phyloP scores from a whole-genome alignment of 2,113 vertebrate genomes.

The Steatornis caripensis region DNA sequence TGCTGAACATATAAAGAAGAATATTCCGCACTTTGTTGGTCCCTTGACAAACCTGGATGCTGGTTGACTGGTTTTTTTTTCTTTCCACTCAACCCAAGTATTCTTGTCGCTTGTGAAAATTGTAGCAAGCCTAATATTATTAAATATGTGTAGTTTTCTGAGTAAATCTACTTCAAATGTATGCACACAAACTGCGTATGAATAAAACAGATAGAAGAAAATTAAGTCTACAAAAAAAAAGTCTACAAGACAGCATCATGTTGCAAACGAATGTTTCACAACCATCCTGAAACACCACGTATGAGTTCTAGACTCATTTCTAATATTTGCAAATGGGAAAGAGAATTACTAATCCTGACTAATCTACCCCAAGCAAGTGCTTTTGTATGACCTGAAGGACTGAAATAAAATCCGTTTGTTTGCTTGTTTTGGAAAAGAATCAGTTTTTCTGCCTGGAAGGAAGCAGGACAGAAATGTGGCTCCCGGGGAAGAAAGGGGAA shows the following conservation, averaged over 20 bases:
- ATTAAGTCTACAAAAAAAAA: too few relatives aligned
- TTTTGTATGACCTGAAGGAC: neutral
- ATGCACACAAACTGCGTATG: neutral
- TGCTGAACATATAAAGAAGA: neutral
- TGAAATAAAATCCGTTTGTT: neutral
- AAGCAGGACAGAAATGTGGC: neutral
- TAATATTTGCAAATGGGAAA: neutral
- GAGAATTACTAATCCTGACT: neutral
- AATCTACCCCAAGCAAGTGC: neutral
- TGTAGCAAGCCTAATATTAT: neutral
- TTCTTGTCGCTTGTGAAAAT: neutral
- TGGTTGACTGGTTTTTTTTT: neutral
- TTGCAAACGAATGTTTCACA: neutral
- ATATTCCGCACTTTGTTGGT: neutral
- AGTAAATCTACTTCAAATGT: neutral
- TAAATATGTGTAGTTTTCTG: neutral
- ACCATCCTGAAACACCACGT: neutral
- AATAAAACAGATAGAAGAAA: neutral
- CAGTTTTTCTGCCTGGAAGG: neutral
- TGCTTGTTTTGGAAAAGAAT: conserved; percentile 3
- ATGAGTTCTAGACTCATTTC: neutral
- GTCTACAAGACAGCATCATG: neutral
- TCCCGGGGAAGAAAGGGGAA: neutral
- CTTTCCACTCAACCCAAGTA: neutral
- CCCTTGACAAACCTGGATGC: neutral